Conservation (phyloP, 2,113 vertebrate species). For the Prochilodus magdalenae region DNA sequence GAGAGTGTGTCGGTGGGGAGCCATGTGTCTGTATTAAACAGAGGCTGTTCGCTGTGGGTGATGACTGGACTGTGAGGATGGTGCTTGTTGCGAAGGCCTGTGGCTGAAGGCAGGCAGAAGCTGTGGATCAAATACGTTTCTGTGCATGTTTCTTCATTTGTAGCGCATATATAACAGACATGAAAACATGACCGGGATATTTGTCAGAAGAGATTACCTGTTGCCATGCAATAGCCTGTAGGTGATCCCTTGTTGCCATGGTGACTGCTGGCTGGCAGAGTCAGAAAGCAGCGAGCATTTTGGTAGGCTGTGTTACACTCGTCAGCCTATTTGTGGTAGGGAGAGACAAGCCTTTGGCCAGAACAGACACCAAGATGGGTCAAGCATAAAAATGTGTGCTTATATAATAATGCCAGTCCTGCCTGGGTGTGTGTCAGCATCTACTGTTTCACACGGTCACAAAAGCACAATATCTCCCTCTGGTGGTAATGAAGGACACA, state of each 20-base stretch:
- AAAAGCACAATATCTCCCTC: slow-evolving; percentile 38
- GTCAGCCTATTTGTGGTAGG: slow-evolving; percentile 19
- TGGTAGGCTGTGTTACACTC: background rate
- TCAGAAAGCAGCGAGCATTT: slow-evolving; percentile 14
- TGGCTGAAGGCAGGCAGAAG: background rate
- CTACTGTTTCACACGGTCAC: background rate
- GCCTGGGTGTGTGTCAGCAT: background rate
- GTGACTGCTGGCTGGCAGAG: slow-evolving; percentile 40
- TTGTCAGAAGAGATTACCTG: slow-evolving; percentile 53
- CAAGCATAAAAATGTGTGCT: slow-evolving; percentile 40
- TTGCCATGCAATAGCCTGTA: slow-evolving; percentile 47
- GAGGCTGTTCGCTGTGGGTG: background rate
- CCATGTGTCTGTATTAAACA: background rate
- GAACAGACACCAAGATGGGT: slow-evolving; percentile 33
- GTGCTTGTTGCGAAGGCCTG: background rate
- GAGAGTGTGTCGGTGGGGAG: background rate
- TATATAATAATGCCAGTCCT: slow-evolving; percentile 35
- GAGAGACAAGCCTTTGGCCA: slow-evolving; percentile 31
- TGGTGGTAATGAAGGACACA: slow-evolving; percentile 35
- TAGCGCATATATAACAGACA: background rate
- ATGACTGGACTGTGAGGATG: background rate
- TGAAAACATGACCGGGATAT: slow-evolving; percentile 1
- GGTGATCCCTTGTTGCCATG: slow-evolving; percentile 52
- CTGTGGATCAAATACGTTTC: background rate
- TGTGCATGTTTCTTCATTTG: background rate